These are phyloP conservation scores for Tragelaphus eurycerus DNA, from an alignment of 2,797 vertebrate species.

Conservation along the genomic window DNA sequence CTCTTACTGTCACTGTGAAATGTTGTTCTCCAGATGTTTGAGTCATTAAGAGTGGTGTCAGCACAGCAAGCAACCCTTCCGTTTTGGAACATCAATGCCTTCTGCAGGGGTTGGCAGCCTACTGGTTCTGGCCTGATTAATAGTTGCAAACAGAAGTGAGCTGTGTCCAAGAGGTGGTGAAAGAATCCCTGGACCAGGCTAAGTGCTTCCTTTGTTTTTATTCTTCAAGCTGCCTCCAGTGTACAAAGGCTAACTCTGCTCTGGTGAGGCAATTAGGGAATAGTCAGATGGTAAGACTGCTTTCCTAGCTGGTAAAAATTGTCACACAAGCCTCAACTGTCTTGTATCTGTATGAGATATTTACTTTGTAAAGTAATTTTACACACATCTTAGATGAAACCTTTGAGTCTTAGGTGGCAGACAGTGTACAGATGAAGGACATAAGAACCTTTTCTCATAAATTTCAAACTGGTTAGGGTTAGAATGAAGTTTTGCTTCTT, in stretches of 20 bases:
- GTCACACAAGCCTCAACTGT: background rate
- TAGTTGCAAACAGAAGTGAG: background rate
- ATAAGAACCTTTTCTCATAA: background rate
- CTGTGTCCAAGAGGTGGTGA: background rate
- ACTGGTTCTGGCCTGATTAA: slow-evolving; percentile 40
- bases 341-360: background rate
- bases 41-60: slow-evolving; percentile 49
- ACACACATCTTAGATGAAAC: background rate
- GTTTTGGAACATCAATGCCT: background rate
- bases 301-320: background rate
- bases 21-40: slow-evolving; percentile 56
- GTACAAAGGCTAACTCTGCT: background rate
- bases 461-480: background rate
- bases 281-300: background rate
- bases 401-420: background rate
- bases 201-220: background rate
- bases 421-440: background rate
- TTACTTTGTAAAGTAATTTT: background rate
- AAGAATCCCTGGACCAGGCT: background rate
- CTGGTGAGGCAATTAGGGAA: background rate
- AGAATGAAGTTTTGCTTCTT: slow-evolving; percentile 37
- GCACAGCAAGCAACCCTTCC: slow-evolving; percentile 28
- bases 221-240: background rate
- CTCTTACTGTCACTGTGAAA: slow-evolving; percentile 12
- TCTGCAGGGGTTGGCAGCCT: background rate